A percentile compares a stretch with the other conserved stretches of the same genome.
Conservation (phyloP, 2,888 invertebrate species). For the Liposcelis brunnea region DNA sequence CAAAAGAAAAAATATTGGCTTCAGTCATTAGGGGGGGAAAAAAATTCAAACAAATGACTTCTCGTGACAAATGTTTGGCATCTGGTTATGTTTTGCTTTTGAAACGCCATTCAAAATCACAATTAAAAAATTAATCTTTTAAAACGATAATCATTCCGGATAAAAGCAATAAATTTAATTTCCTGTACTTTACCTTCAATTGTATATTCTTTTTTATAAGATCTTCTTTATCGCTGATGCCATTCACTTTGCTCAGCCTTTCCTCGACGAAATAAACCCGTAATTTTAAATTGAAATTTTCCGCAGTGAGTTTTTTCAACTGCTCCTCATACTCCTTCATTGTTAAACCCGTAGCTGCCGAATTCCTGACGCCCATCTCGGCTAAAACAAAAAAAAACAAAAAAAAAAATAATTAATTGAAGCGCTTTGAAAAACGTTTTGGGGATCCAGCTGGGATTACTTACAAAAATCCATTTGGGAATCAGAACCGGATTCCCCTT, state of each 20-base stretch:
- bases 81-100: background rate
- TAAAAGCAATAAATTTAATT: too few species aligned
- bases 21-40: too few species aligned
- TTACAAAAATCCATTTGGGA: background rate
- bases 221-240: constrained; percentile 44
- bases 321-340: constrained; percentile 86
- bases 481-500: too few species aligned
- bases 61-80: background rate
- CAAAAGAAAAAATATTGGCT: too few species aligned
- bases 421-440: constrained; percentile 4
- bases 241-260: constrained; percentile 47
- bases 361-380: constrained; percentile 14
- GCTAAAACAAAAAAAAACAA: constrained; percentile 10
- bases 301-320: constrained; percentile 62
- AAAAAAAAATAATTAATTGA: background rate
- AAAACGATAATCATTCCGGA: too few species aligned
- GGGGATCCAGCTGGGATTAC: background rate
- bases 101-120: too few species aligned
- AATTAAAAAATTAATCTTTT: too few species aligned
- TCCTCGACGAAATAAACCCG: constrained; percentile 84
- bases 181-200: constrained; percentile 39
- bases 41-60: constrained; percentile 3
- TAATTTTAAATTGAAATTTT: constrained; percentile 83
- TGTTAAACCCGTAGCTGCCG: constrained; percentile 43
- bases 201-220: constrained; percentile 47